phyloP scores from a whole-genome alignment of 2,797 vertebrate species.

The Cygnus olor region DNA sequence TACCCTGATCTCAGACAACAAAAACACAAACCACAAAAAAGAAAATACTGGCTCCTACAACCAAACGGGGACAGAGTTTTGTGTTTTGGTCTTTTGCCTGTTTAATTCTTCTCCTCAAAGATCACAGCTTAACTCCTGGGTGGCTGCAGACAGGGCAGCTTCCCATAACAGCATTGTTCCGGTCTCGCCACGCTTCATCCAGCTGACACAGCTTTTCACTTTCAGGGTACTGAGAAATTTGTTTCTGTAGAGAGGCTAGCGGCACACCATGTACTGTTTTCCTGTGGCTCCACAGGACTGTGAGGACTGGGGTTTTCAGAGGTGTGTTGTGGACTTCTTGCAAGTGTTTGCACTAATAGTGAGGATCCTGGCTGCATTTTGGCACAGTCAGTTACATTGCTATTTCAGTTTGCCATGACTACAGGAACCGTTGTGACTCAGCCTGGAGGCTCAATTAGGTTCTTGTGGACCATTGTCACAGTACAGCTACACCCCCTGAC shows the following conservation, averaged over 20 bases:
- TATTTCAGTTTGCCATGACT: background rate
- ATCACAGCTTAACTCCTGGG: background rate
- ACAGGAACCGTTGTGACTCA: background rate
- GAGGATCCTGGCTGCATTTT: background rate
- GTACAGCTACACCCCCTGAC: background rate
- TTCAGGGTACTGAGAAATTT: background rate
- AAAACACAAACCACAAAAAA: background rate
- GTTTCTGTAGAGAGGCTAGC: background rate
- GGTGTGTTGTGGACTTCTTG: background rate
- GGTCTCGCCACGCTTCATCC: background rate
- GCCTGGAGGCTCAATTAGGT: background rate
- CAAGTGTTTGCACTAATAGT: background rate
- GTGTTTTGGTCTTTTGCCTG: background rate
- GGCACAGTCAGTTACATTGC: background rate
- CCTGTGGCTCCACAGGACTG: fast-evolving
- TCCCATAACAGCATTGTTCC: background rate
- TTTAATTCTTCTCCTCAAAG: background rate
- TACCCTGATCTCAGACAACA: background rate
- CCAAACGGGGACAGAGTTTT: background rate
- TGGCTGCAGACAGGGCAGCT: background rate
- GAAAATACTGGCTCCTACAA: background rate
- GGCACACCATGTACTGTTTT: fast-evolving
- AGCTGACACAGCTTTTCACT: background rate
- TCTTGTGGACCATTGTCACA: background rate
- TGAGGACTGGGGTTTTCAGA: fast-evolving